Conservation (phyloP, 2,888 invertebrate genomes). For the Heteromurus nitidus region DNA sequence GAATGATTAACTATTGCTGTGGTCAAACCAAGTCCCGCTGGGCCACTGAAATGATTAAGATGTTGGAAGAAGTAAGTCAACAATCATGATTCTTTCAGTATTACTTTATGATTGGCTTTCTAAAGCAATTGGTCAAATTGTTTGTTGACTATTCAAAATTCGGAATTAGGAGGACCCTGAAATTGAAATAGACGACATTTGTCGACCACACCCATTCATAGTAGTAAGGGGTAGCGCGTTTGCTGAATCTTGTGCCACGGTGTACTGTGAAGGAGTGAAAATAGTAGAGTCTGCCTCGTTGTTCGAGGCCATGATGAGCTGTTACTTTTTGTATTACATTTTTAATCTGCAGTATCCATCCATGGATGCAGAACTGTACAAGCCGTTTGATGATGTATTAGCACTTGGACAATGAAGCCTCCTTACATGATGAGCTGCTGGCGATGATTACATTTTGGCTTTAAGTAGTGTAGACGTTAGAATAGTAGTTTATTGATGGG, state of each 20-base stretch:
- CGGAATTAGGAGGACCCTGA: neutral
- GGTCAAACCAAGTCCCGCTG: neutral
- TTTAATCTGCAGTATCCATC: conserved; percentile 32
- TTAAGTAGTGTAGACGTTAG: neutral
- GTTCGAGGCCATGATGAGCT: conserved; percentile 25
- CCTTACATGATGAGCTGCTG: neutral
- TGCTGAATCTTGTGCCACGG: neutral
- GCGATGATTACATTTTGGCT: neutral
- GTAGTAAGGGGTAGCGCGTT: neutral
- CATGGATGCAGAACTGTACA: conserved; percentile 8
- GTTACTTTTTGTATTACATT: conserved; percentile 39
- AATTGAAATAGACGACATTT: neutral
- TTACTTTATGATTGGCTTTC: neutral
- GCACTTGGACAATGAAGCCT: too few relatives aligned
- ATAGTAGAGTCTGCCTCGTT: neutral
- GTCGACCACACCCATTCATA: conserved; percentile 22
- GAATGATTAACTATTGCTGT: neutral
- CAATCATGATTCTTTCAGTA: neutral
- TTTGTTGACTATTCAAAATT: neutral
- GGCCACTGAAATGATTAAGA: neutral
- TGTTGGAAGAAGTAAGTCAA: neutral
- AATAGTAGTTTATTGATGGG: neutral
- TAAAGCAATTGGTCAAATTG: neutral
- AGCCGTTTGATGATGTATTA: too few relatives aligned
- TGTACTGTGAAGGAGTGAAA: conserved; percentile 17